Evolutionary conservation across 2,797 vertebrate species (phyloP), one percentile per base, ranked within the genome.

Genomic region (Xenops minutus): DNA sequence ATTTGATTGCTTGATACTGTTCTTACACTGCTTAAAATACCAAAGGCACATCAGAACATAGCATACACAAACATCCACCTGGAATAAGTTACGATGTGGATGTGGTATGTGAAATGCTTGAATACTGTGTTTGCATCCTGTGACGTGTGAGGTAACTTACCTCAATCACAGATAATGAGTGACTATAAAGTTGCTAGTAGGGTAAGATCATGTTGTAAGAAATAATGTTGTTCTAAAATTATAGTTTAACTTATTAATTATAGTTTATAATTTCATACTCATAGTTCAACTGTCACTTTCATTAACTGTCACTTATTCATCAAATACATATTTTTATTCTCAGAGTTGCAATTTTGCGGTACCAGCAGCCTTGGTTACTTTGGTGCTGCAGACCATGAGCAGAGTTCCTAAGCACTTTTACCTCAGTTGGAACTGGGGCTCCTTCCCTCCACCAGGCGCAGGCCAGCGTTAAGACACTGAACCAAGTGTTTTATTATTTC

Each of bases 41-140:
- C 62, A 56, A 63, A 86, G 51, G 17, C 29, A 0, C 36, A 21
- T 74, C 12, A 26, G 17, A 26, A 51, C 4, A 11, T 44, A 46
- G 26, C 10, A 6, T 30, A 43, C 1, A 1, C 34, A 62, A 27
- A n/a, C 2, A 5, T 51, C 74, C 20, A 48, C 39, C 34, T 2
- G 1, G 20, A 63, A 3, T 64, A 67, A 67, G 22, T 83, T 48
- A 59, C 66, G 39, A 30, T 52, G 26, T 0, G 2, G 29, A 29
- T 51, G n/a, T 12, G 3, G 4, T 59, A 6, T 80, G 36, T 56
- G 0, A 0, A 39, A 11, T 73, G 24, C 11, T 67, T 80, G 52
- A 88, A 48, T 85, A 46, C 43, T 29, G 14, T 73, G 15, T 62
- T 86, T 10, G 24, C 27, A 30, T 69, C 21, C n/a, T 55, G 14